Evolutionary conservation across 2,888 invertebrate species (phyloP).

Genomic region (Mimachlamys varia): DNA sequence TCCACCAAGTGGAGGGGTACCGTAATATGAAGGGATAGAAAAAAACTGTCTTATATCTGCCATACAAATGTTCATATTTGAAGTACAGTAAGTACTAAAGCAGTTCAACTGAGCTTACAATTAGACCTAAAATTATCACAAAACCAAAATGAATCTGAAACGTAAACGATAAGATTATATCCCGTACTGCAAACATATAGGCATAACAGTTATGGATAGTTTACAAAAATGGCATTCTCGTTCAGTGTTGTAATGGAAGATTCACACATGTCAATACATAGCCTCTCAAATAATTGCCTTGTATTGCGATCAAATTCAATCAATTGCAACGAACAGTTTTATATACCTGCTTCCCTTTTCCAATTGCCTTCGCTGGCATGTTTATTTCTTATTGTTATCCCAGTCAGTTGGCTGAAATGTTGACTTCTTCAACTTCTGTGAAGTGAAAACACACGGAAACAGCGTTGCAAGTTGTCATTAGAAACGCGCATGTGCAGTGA

Average conservation of each 20-base stretch:
- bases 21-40: no score
- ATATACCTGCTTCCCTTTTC: slow-evolving; percentile 69
- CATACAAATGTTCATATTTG: no score
- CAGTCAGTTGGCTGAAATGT: background rate
- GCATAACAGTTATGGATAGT: background rate
- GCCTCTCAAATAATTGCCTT: background rate
- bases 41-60: no score
- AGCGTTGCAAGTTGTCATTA: slow-evolving; percentile 49
- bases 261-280: background rate
- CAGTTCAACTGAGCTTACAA: no score
- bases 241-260: background rate
- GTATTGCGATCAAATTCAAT: background rate
- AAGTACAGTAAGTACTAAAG: no score
- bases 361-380: slow-evolving; percentile 69
- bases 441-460: slow-evolving; percentile 39
- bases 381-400: slow-evolving; percentile 45
- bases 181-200: no score
- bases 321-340: background rate
- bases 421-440: slow-evolving; percentile 19
- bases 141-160: background rate
- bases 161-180: background rate
- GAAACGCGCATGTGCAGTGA: slow-evolving; percentile 46
- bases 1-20: no score
- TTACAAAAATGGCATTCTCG: background rate
- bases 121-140: background rate